Conservation (phyloP, 2,888 invertebrate genomes). For the Nowickia ferox region DNA sequence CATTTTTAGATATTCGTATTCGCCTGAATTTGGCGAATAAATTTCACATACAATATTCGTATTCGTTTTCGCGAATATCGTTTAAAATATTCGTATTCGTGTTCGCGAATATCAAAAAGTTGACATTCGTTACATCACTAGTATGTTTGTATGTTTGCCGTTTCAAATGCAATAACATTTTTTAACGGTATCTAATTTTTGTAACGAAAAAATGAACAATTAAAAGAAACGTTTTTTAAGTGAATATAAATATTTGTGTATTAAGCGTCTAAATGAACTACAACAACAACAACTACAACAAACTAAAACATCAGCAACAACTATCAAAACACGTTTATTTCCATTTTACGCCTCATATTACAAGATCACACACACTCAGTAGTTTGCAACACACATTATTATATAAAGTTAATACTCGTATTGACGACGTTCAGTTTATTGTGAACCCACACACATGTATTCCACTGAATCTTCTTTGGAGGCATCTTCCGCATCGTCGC, state of each 20-base stretch:
- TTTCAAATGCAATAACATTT: slow-evolving; percentile 10
- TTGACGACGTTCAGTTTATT: not conserved
- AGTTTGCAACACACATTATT: not conserved
- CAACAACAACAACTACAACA: slow-evolving; percentile 28
- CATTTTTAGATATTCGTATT: too few relatives aligned
- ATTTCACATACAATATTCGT: too few relatives aligned
- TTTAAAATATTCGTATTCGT: too few relatives aligned
- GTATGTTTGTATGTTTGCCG: not conserved
- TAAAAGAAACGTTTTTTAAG: slow-evolving; percentile 29
- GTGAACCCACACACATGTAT: not conserved
- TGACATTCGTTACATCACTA: too few relatives aligned
- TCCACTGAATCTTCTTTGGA: slow-evolving; percentile 17
- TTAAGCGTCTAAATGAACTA: slow-evolving; percentile 40
- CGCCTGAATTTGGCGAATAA: too few relatives aligned
- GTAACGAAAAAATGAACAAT: not conserved
- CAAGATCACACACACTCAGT: slow-evolving; percentile 1
- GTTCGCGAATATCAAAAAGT: too few relatives aligned
- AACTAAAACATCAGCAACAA: not conserved
- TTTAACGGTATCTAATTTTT: slow-evolving; percentile 36
- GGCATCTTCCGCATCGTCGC: slow-evolving; percentile 11
- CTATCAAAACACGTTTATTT: slow-evolving; percentile 39
- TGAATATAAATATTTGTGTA: slow-evolving; percentile 51
- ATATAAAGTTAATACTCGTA: not conserved
- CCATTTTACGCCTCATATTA: slow-evolving; percentile 43
- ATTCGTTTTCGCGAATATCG: too few relatives aligned